Percentiles rank a stretch among this genome's conserved stretches.
Conservation (phyloP, 2,113 vertebrate genomes). For the Tetrax tetrax region DNA sequence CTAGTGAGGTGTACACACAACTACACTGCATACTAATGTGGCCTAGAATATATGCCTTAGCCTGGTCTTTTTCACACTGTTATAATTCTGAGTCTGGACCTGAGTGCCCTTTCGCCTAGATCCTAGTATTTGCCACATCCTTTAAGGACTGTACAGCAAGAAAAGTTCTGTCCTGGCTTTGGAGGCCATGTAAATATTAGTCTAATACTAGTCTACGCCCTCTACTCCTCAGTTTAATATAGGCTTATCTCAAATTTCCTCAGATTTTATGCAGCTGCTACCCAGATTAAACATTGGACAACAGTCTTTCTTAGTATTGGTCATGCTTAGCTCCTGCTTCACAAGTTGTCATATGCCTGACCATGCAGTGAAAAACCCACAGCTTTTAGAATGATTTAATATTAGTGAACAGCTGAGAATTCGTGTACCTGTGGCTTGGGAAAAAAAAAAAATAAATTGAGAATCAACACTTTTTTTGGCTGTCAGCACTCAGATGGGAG, state of each 20-base stretch:
- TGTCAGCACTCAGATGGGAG: background rate
- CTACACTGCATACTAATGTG: fast-evolving
- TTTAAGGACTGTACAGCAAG: background rate
- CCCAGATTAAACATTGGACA: background rate
- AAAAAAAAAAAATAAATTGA: background rate
- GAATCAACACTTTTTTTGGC: background rate
- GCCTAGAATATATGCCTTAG: background rate
- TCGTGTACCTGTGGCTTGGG: background rate
- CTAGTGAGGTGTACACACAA: background rate
- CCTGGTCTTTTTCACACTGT: background rate
- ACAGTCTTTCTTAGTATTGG: background rate
- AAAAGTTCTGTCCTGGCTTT: background rate
- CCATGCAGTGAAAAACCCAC: background rate
- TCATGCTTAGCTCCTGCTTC: background rate
- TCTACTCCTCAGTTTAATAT: background rate
- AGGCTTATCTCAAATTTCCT: background rate
- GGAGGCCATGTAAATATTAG: background rate
- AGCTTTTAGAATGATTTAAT: background rate
- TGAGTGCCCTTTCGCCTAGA: background rate
- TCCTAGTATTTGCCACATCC: background rate
- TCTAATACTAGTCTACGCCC: background rate
- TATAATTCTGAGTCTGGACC: background rate
- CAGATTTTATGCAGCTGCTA: background rate
- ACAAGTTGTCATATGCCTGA: background rate
- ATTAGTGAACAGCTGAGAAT: background rate